Conservation (phyloP, 2,113 vertebrate species). For the Pithys albifrons region DNA sequence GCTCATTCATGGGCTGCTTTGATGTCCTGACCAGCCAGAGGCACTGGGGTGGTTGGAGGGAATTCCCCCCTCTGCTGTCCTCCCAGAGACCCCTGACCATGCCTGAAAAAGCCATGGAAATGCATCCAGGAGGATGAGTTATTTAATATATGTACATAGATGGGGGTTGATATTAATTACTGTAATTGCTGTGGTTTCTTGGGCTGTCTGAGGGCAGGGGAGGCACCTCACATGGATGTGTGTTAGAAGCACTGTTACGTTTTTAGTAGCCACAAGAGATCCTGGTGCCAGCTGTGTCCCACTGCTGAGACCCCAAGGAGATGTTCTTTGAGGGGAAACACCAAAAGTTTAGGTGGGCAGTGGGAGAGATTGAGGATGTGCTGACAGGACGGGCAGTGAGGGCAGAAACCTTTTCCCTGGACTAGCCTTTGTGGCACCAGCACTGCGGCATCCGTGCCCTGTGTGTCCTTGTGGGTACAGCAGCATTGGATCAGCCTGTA, state of each 20-base stretch:
- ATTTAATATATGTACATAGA: fast-evolving
- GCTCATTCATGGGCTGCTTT: background rate
- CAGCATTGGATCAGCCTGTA: background rate
- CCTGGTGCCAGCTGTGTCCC: fast-evolving
- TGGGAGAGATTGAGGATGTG: fast-evolving
- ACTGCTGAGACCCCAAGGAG: background rate
- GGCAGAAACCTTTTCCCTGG: background rate
- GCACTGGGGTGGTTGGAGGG: background rate
- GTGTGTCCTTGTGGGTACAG: fast-evolving
- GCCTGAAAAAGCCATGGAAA: background rate
- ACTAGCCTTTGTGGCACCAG: fast-evolving
- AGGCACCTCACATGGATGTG: fast-evolving
- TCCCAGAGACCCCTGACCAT: background rate
- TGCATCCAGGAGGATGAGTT: fast-evolving
- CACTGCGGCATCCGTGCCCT: fast-evolving
- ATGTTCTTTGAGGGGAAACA: fast-evolving
- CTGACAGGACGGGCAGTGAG: fast-evolving
- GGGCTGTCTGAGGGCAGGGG: background rate
- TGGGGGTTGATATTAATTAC: background rate
- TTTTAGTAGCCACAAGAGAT: background rate
- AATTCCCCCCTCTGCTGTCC: background rate
- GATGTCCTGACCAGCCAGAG: background rate
- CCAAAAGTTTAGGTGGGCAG: background rate
- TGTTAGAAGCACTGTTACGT: fast-evolving
- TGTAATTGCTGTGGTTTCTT: background rate